Conservation (phyloP, 2,797 vertebrate species). For the Buphagus erythrorhynchus region DNA sequence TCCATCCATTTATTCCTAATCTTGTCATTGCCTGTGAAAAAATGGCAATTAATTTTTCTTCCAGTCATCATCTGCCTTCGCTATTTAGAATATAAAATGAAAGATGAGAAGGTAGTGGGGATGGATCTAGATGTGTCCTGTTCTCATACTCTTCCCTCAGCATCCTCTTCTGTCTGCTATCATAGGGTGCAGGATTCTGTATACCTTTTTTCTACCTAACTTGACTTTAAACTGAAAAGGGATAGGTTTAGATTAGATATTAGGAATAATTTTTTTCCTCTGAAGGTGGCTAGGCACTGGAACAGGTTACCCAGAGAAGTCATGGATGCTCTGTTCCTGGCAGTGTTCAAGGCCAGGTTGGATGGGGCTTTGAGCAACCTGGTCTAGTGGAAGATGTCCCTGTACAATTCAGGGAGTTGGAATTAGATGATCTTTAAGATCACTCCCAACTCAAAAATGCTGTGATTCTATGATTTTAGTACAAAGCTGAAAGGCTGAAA, state of each 20-base stretch:
- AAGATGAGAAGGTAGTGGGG: background rate
- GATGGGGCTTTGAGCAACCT: background rate
- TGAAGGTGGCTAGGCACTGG: background rate
- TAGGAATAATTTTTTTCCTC: background rate
- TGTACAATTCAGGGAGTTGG: background rate
- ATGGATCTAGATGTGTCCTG: background rate
- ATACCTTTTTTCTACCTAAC: background rate
- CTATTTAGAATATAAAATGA: background rate
- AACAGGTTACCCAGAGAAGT: background rate
- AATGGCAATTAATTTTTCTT: background rate
- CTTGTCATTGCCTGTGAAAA: background rate
- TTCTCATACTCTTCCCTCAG: background rate
- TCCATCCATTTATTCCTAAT: background rate
- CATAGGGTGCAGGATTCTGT: background rate
- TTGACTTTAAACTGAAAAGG: background rate
- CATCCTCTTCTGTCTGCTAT: background rate
- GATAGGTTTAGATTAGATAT: background rate
- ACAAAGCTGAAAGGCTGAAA: background rate
- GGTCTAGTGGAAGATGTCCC: background rate
- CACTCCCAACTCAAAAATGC: background rate
- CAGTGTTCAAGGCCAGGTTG: background rate
- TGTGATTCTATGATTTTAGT: background rate
- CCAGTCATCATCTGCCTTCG: background rate
- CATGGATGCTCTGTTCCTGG: fast-evolving
- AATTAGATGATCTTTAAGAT: fast-evolving